phyloP scores from a whole-genome alignment of 2,113 vertebrate species.

The Platanista minor region DNA sequence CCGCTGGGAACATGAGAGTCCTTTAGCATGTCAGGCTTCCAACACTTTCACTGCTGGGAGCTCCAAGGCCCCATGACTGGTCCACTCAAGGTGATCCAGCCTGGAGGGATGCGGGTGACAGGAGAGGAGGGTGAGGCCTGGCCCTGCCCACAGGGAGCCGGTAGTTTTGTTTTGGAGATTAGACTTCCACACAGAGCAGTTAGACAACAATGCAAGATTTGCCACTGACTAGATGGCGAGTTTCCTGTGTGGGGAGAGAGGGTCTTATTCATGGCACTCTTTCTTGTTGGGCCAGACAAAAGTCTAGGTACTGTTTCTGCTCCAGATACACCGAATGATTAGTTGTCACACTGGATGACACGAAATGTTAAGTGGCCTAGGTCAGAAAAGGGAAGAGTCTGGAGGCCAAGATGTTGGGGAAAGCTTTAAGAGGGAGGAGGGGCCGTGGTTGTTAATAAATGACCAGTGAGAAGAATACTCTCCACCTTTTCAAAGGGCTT shows the following conservation, averaged over 20 bases:
- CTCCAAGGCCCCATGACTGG: not conserved
- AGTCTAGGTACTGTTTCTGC: not conserved
- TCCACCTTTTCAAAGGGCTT: not conserved
- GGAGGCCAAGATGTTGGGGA: not conserved
- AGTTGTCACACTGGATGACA: not conserved
- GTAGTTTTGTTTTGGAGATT: not conserved
- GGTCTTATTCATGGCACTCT: not conserved
- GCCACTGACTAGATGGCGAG: not conserved
- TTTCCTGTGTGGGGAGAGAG: not conserved
- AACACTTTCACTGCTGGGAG: not conserved
- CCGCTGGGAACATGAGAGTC: not conserved
- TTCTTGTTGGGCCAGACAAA: not conserved
- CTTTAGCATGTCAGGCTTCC: not conserved
- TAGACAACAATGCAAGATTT: not conserved
- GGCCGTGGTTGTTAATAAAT: not conserved
- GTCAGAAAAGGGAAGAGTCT: not conserved
- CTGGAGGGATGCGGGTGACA: not conserved
- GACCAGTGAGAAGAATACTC: not conserved
- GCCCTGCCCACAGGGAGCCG: rapidly evolving
- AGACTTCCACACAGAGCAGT: not conserved
- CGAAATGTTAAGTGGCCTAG: not conserved
- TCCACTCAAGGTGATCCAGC: not conserved
- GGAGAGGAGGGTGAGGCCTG: not conserved
- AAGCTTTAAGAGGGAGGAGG: not conserved
- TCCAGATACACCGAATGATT: not conserved